Conservation (phyloP, 2,888 invertebrate genomes). For the Xanthorhoe spadicearia region DNA sequence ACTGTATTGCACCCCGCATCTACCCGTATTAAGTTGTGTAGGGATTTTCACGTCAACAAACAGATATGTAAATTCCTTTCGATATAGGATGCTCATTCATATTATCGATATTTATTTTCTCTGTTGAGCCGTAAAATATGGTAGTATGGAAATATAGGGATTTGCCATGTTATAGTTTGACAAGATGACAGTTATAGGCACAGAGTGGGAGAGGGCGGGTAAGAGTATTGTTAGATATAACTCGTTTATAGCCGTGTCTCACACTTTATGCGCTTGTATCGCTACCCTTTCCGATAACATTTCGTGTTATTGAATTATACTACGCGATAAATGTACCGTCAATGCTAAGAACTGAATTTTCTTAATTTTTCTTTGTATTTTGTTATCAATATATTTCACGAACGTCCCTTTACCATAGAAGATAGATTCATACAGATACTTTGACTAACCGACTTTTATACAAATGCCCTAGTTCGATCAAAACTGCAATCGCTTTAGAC, state of each 20-base stretch:
- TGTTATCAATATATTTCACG: no score
- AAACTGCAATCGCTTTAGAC: no score
- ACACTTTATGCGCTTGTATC: conserved; percentile 52
- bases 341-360: background rate
- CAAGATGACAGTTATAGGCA: conserved; percentile 80
- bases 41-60: conserved; percentile 77
- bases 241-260: conserved; percentile 69
- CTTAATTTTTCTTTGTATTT: background rate
- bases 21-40: conserved; percentile 64
- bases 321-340: conserved; percentile 11
- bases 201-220: conserved; percentile 49
- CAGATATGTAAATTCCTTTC: conserved; percentile 80
- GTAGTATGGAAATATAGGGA: conserved; percentile 80
- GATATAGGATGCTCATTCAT: conserved; percentile 74
- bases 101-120: conserved; percentile 82
- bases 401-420: no score
- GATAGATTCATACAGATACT: no score
- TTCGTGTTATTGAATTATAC: conserved; percentile 54
- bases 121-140: conserved; percentile 79
- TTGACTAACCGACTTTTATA: no score
- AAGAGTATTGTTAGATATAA: conserved; percentile 54
- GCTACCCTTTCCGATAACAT: conserved; percentile 53
- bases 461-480: no score
- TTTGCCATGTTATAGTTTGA: conserved; percentile 78
- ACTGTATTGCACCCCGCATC: conserved; percentile 63